A percentile compares a stretch with the other conserved stretches of the same genome.
phyloP scores from a whole-genome alignment of 2,797 vertebrate genomes.

The Poeciliopsis turneri region DNA sequence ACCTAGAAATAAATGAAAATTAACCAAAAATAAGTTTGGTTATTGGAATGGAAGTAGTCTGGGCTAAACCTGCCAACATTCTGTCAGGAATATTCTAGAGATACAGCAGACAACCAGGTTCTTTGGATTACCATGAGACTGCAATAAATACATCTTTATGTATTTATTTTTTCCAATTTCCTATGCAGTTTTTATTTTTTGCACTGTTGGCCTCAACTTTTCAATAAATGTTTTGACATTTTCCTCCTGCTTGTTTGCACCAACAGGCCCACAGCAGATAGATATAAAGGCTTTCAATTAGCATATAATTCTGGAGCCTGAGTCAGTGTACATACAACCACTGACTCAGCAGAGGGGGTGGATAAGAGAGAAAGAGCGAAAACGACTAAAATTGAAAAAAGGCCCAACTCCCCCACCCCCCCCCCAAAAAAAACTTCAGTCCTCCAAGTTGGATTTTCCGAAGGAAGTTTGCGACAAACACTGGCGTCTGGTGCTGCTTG shows the following conservation, averaged over 20 bases:
- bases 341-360: slow-evolving; percentile 56
- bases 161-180: background rate
- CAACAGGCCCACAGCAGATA: slow-evolving; percentile 15
- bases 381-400: slow-evolving; percentile 16
- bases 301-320: slow-evolving; percentile 44
- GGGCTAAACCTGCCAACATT: background rate
- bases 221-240: slow-evolving; percentile 31
- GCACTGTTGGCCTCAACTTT: slow-evolving; percentile 27
- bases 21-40: background rate
- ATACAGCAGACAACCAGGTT: background rate
- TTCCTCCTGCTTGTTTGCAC: slow-evolving; percentile 18
- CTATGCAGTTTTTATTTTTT: slow-evolving; percentile 13
- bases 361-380: slow-evolving; percentile 8
- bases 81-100: background rate
- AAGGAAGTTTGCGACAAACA: slow-evolving; percentile 27
- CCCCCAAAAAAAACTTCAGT: slow-evolving; percentile 8
- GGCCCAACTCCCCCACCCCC: no score
- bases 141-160: background rate
- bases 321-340: slow-evolving; percentile 34
- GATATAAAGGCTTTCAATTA: slow-evolving; percentile 55
- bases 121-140: slow-evolving; percentile 18
- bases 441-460: slow-evolving; percentile 24
- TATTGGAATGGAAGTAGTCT: background rate
- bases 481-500: slow-evolving; percentile 22
- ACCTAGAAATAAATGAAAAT: background rate